Percentiles rank a stretch among this genome's conserved stretches.
Conservation (phyloP, 2,888 invertebrate genomes). For the Cerastis rubricosa region DNA sequence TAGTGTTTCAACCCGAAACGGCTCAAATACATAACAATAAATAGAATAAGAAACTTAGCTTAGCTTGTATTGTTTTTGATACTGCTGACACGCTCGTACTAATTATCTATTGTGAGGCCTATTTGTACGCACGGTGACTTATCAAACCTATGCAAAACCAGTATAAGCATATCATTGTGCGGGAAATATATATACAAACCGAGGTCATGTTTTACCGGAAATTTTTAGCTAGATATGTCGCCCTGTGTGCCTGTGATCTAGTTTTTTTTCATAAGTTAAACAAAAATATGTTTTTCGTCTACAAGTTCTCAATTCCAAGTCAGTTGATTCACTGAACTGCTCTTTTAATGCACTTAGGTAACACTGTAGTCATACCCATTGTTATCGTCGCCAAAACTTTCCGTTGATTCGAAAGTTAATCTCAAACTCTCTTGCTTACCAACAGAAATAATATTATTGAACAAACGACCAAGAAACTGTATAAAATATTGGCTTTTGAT, state of each 20-base stretch:
- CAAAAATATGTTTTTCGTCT: background rate
- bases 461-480: slow-evolving; percentile 43
- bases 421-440: slow-evolving; percentile 17
- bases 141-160: too few relatives aligned
- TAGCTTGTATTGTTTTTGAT: background rate
- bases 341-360: background rate
- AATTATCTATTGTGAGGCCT: too few relatives aligned
- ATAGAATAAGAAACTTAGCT: too few relatives aligned
- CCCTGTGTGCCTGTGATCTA: background rate
- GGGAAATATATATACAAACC: too few relatives aligned
- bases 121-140: too few relatives aligned
- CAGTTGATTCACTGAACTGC: background rate
- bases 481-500: slow-evolving; percentile 56
- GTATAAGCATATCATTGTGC: too few relatives aligned
- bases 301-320: background rate
- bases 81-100: background rate
- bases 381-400: background rate
- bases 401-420: background rate
- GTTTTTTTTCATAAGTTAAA: background rate
- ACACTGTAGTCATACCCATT: background rate
- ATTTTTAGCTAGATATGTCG: too few relatives aligned
- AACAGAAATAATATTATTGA: slow-evolving; percentile 28
- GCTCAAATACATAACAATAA: too few relatives aligned
- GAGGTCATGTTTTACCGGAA: too few relatives aligned
- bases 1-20: too few relatives aligned